Base-by-base conservation (phyloP, 2,113 vertebrate species). In the Mormyrus lacerda region DNA sequence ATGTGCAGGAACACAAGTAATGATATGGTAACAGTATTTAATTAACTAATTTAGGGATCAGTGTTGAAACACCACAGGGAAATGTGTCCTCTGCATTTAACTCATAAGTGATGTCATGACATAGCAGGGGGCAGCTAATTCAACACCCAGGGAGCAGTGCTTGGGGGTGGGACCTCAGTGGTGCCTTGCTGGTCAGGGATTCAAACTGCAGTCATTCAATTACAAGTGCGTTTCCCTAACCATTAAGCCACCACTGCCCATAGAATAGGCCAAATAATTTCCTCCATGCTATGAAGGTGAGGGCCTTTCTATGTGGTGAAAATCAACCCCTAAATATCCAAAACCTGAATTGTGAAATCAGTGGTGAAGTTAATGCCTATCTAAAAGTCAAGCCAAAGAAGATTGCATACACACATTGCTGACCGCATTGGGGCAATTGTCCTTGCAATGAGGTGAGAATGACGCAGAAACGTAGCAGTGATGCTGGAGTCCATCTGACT, bases 391-490 rank as follows among this genome's bases (percentile, higher is more conserved):
- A 53, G 44, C 8, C 82, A 85, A 73, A n/a, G 19, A 45, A 42
- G 42, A 8, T 35, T 82, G 47, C 90, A 87, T 55, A 76, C 69
- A 42, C 35, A 19, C 35, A 88, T 9, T 39, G 69, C 17, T 48
- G 35, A 42, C 1, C 9, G 31, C 24, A 79, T 87, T 90, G 90
- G 61, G 85, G 90, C 90, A 91, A 91, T 87, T 45, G 47, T 84
- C 42, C 42, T 27, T 76, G 45, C 2, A 45, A 10, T 24, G 73
- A 50, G 24, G 65, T 88, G 87, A 88, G 61, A n/a, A 6, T 19
- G 44, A n/a, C 27, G n/a, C n/a, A 31, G 47, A 51, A 50, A 15
- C 1, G 1, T 31, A 31, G n/a, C 85, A 50, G 50, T 13, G 15
- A n/a, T 42, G 87, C 53, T 44, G 15, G 21, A 31, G 42, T 44